Conservation (phyloP, 53 echinoderm and acorn worm species). For the Antedon mediterranea region DNA sequence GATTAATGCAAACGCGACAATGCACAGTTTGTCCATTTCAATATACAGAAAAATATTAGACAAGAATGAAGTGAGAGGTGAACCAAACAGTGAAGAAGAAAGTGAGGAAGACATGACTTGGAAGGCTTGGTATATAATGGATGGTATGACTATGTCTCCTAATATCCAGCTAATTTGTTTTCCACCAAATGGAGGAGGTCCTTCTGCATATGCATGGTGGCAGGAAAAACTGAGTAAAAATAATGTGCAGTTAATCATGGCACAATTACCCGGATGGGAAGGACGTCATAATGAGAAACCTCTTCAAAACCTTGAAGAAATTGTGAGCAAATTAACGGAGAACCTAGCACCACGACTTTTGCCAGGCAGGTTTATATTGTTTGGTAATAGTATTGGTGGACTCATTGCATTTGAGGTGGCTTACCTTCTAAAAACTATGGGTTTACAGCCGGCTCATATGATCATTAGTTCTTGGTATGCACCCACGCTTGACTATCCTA, state of each 20-base stretch:
- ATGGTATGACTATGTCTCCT: neutral
- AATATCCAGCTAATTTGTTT: slow-evolving; percentile 34
- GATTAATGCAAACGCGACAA: slow-evolving; percentile 69
- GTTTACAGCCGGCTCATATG: neutral
- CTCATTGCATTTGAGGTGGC: neutral
- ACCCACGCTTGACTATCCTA: neutral
- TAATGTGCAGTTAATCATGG: neutral
- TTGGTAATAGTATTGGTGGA: neutral
- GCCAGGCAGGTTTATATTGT: neutral
- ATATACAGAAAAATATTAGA: slow-evolving; percentile 48
- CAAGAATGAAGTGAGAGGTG: neutral
- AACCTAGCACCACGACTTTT: neutral
- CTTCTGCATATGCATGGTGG: slow-evolving; percentile 30
- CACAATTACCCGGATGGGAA: neutral
- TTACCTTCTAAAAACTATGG: neutral
- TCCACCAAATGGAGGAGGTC: slow-evolving; percentile 49
- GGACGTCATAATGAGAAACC: neutral
- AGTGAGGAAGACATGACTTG: neutral
- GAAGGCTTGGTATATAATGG: slow-evolving; percentile 2
- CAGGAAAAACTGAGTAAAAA: neutral
- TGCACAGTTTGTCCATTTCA: slow-evolving; percentile 33
- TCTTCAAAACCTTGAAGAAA: neutral
- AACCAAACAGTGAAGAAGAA: neutral
- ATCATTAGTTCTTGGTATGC: neutral
- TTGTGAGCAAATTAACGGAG: neutral